Conservation (phyloP, 2,888 invertebrate genomes). For the Helicoverpa assulta region DNA sequence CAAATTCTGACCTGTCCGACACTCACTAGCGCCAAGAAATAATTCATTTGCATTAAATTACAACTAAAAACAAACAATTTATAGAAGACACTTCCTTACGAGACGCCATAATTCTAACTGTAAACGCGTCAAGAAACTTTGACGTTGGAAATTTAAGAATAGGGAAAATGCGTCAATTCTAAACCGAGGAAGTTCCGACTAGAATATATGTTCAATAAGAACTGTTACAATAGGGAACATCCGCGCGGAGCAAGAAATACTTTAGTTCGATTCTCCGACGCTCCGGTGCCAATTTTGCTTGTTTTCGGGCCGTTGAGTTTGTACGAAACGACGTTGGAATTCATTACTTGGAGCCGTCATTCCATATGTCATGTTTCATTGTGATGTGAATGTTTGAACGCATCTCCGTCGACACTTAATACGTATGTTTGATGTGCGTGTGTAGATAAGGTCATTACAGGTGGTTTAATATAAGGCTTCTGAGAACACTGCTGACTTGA, state of each 20-base stretch:
- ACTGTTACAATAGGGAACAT: constrained; percentile 63
- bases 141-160: constrained; percentile 46
- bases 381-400: constrained; percentile 40
- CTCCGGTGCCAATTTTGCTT: constrained; percentile 80
- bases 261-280: constrained; percentile 74
- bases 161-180: constrained; percentile 54
- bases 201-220: constrained; percentile 71
- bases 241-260: constrained; percentile 66
- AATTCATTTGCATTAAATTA: constrained; percentile 50
- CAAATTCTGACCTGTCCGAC: constrained; percentile 69
- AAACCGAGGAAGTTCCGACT: constrained; percentile 57
- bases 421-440: constrained; percentile 16
- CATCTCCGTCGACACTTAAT: constrained; percentile 30
- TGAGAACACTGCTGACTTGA: constrained; percentile 50
- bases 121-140: constrained; percentile 48
- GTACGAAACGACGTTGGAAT: constrained; percentile 73
- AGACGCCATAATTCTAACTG: constrained; percentile 47
- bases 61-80: constrained; percentile 47
- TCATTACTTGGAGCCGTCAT: constrained; percentile 67
- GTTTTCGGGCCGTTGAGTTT: constrained; percentile 76
- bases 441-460: constrained; percentile 46
- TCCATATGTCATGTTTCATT: constrained; percentile 49
- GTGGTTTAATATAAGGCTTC: constrained; percentile 49
- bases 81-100: constrained; percentile 54
- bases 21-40: constrained; percentile 51